Evolutionary conservation across 2,888 invertebrate genomes (phyloP), one percentile per base, ranked within the genome.

Genomic region (Brassicogethes aeneus): DNA sequence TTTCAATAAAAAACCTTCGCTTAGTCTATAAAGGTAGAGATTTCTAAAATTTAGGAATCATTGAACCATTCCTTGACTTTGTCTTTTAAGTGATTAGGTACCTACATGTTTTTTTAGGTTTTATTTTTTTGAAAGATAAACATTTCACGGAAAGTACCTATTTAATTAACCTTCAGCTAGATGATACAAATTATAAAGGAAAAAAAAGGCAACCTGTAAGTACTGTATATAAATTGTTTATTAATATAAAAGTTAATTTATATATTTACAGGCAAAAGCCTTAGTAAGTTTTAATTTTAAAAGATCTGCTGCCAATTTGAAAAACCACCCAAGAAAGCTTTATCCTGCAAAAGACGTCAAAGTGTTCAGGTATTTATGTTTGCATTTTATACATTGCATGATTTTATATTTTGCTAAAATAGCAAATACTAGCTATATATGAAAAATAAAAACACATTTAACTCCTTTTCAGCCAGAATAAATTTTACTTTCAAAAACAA

Each of bases 161-260:
- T 23, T 23, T 10, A 23, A 68, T 77, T 29, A 57, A 65, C 1
- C 59, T 78, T 32, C 70, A 72, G 53, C 71, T 76, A 3, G 71
- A 64, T 15, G 78, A 78, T 52, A 68, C 68, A 23, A 23, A 5
- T 23, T 23, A 7, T 7, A 10, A 7, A 10, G 10, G 10, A 10
- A 23, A 23, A 23, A 23, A 23, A 7, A 10, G 5, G 5, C 5
- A 23, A 23, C 10, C 23, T 5, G 23, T 23, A 23, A 23, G 23
- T 23, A 23, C 23, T n/a, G n/a, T n/a, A n/a, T n/a, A n/a, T n/a
- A n/a, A n/a, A n/a, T n/a, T n/a, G n/a, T n/a, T n/a, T n/a, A n/a
- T n/a, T n/a, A n/a, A n/a, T n/a, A 23, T 23, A 23, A 23, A 23
- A 23, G 5, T 7, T 23, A 5, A 23, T 7, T 23, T 10, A 23